These are phyloP conservation scores for Tapirus terrestris DNA, from an alignment of 2,113 vertebrate species.

Conservation along the genomic window DNA sequence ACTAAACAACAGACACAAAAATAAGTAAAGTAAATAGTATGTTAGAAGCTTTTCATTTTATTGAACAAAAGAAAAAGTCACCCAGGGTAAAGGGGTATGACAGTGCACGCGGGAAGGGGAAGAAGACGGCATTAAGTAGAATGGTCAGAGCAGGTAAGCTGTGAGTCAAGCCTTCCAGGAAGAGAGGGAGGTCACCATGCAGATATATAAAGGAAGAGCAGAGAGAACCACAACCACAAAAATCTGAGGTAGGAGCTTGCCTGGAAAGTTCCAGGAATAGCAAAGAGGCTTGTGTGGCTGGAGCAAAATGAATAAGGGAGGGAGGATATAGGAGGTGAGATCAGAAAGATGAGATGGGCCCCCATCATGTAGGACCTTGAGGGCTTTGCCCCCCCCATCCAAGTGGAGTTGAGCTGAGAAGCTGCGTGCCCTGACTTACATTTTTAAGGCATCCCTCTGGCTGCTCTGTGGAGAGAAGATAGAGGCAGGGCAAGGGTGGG, in stretches of 20 bases:
- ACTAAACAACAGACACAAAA: slow-evolving; percentile 18
- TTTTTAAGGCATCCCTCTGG: not conserved
- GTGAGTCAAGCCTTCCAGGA: not conserved
- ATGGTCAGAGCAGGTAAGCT: not conserved
- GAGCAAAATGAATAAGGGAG: not conserved
- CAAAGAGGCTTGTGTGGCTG: not conserved
- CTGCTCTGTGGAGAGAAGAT: not conserved
- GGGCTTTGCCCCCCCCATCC: not conserved
- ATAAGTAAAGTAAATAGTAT: slow-evolving; percentile 30
- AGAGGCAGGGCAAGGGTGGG: not conserved
- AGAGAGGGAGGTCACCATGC: accelerated
- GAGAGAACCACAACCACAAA: not conserved
- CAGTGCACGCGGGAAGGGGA: not conserved
- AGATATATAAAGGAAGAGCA: not conserved
- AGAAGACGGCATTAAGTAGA: not conserved
- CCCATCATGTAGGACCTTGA: not conserved
- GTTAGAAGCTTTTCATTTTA: slow-evolving; percentile 20
- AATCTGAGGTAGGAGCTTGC: not conserved
- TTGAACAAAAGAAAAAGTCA: not conserved
- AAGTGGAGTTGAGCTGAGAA: not conserved
- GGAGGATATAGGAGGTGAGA: not conserved
- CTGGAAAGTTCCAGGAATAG: not conserved
- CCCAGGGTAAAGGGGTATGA: not conserved
- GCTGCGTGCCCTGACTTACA: not conserved
- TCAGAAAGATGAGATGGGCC: not conserved